Conservation (phyloP, 2,888 invertebrate species). For the Athripsodes cinereus region DNA sequence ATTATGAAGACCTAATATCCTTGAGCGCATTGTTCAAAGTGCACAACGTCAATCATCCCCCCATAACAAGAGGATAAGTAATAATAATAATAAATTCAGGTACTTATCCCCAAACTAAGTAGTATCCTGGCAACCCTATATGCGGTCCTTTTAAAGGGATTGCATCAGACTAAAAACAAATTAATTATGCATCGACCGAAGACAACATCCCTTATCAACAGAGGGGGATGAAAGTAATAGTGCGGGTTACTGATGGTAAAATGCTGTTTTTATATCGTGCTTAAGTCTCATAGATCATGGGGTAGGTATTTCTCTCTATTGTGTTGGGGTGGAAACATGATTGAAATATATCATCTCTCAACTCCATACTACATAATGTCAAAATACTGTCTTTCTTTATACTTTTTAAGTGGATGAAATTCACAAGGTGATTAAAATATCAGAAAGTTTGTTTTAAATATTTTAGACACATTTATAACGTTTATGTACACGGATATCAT, state of each 20-base stretch:
- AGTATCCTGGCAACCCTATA: slow-evolving; percentile 20
- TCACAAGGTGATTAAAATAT: too few relatives aligned
- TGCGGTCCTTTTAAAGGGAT: slow-evolving; percentile 18
- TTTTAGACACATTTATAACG: too few relatives aligned
- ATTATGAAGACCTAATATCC: not conserved
- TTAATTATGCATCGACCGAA: slow-evolving; percentile 27
- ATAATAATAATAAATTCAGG: not conserved
- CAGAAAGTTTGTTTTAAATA: too few relatives aligned
- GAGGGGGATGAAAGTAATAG: slow-evolving; percentile 10
- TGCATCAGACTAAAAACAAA: slow-evolving; percentile 27
- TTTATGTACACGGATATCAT: too few relatives aligned
- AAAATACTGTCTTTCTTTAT: too few relatives aligned
- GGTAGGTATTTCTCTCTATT: too few relatives aligned
- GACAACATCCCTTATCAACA: slow-evolving; percentile 13
- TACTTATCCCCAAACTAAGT: not conserved
- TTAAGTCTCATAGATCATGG: too few relatives aligned
- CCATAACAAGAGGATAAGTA: not conserved
- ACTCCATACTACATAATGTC: too few relatives aligned
- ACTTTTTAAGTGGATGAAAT: too few relatives aligned
- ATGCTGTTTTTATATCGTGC: not conserved
- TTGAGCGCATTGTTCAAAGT: not conserved
- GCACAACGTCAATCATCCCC: not conserved
- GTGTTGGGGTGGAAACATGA: too few relatives aligned
- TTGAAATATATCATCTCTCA: too few relatives aligned
- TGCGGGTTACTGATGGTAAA: not conserved